Base-by-base conservation (phyloP, 2,797 vertebrate species). In the Premnoplex brunnescens region DNA sequence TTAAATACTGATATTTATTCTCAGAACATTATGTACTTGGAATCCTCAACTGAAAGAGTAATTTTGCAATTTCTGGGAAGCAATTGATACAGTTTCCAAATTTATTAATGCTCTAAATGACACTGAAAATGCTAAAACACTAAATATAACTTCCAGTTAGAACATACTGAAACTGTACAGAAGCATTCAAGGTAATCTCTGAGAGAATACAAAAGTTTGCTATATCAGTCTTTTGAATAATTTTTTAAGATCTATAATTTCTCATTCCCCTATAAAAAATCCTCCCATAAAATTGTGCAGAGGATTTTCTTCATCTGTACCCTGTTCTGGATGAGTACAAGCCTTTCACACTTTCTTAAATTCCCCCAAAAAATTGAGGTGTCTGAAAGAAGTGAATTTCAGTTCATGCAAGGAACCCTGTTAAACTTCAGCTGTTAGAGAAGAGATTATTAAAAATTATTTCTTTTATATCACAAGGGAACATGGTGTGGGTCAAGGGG, bases 51-150 rank as follows among this genome's bases (percentile, higher is more conserved):
- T 32, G 36, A 89, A 88, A 91, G 37, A 73, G 44, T 41, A 93
- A 95, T 88, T 95, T 91, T 75, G 43, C 78, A 78, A 74, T 85
- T 97, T 96, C 89, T 79, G 52, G 68, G 83, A 97, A 94, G 86
- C 18, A 55, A 85, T 39, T 88, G 69, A 62, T 94, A 95, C 15
- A 73, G 72, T 96, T 97, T 97, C 55, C 80, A 96, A 95, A 96
- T 93, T 69, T 94, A 91, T 87, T 91, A 86, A 58, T 74, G 39
- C 48, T 88, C 66, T 77, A 95, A 92, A 84, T 81, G 36, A 78
- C 56, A 87, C n/a, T 55, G 75, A 85, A 94, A 94, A 96, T 85
- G 82, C 56, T 74, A 27, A 77, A 77, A 27, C 23, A 74, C 77
- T 95, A 95, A 95, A 95, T 91, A 89, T 85, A 94, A 58, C 56